A percentile compares a stretch with the other conserved stretches of the same genome.
Evolutionary conservation across 2,888 invertebrate species (phyloP).

Genomic region (Drosophila cognata): DNA sequence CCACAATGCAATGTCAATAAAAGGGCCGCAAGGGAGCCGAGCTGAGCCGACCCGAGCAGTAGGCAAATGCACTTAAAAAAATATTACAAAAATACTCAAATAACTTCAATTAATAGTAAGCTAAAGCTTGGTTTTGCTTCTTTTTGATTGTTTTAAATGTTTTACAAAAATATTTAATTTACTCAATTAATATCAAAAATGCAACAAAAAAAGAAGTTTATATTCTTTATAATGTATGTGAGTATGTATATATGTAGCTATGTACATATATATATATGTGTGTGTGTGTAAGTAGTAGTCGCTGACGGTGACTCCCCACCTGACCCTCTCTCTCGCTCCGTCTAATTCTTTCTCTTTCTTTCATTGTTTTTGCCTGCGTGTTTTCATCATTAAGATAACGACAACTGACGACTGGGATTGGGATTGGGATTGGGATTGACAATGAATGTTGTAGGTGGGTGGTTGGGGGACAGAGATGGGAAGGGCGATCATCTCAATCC

Average conservation of each 20-base stretch:
- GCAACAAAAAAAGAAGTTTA: not conserved
- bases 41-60: not conserved
- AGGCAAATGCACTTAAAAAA: conserved; percentile 27
- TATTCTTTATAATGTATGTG: not conserved
- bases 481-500: conserved; percentile 14
- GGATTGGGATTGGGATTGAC: conserved; percentile 8
- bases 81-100: not conserved
- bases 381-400: conserved; percentile 30
- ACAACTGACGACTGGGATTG: not conserved
- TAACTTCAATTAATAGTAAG: not conserved
- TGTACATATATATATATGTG: not conserved
- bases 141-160: not conserved
- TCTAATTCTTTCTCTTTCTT: conserved; percentile 5
- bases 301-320: conserved; percentile 3
- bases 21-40: conserved; percentile 7
- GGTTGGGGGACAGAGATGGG: conserved; percentile 4
- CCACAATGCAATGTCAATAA: conserved; percentile 61
- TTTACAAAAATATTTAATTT: not conserved
- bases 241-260: not conserved
- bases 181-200: not conserved
- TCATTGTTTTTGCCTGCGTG: conserved; percentile 27
- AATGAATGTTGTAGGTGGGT: conserved; percentile 9
- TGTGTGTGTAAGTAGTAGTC: not conserved
- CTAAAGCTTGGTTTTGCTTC: not conserved
- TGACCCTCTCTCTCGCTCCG: not conserved